Base-by-base conservation (phyloP, 2,797 vertebrate genomes). In the Malurus splendens region DNA sequence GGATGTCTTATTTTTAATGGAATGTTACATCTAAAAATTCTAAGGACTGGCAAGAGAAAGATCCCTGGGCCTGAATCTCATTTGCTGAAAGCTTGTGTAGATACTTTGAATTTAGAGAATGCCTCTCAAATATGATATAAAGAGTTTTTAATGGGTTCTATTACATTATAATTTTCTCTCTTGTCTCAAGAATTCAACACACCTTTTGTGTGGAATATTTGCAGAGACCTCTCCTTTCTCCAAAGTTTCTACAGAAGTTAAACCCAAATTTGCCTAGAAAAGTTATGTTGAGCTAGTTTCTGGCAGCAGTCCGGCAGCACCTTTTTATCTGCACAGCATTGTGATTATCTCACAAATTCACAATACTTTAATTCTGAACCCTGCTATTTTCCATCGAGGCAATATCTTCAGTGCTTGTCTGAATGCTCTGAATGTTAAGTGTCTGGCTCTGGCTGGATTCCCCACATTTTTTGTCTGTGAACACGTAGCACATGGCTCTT, bases 401-500 rank as follows among this genome's bases (percentile, higher is more conserved):
- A 83, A 62, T 91, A 90, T 72, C 70, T 66, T 83, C 84, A 72
- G 76, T 38, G 27, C 59, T 87, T 68, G 19, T 54, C 79, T 84
- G 87, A 91, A 90, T 85, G 88, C 44, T 86, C 66, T 93, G 88
- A 92, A 94, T 92, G 55, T 71, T 90, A 93, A 92, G 28, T 75
- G 66, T 80, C 76, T 81, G 70, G 38, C 47, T 89, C 82, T 86
- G 87, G 82, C 72, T 92, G 55, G 24, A 82, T 91, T 90, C 64
- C 72, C 86, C 48, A 47, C 61, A 89, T 95, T 94, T 92, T 95
- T 86, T 88, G 59, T 91, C 86, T 0, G 0, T 83, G 93, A 94
- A 93, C 83, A 93, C 30, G 56, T 89, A 94, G 87, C 86, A 93
- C 90, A 91, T 91, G 89, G 86, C 70, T 64, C 82, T 90, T 94